Base-by-base conservation (phyloP, 2,113 vertebrate genomes). In the Psittacula cyanocephala region DNA sequence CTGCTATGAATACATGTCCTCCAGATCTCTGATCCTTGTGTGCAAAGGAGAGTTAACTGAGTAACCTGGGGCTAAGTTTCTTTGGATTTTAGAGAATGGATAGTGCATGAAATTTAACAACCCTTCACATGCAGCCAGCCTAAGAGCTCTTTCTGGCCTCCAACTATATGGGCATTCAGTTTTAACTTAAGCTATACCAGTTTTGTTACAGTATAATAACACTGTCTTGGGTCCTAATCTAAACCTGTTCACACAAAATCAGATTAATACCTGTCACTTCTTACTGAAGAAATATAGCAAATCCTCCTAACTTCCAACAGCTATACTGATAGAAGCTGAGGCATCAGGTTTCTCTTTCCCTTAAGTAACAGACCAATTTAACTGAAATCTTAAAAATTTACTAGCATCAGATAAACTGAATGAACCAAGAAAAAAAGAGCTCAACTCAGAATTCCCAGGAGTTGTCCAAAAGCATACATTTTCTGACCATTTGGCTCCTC, bases 191-290 rank as follows among this genome's bases (percentile, higher is more conserved):
- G 19, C 33, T 67, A 75, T 7, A 68, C 4, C 0, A 0, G 15
- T 68, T 94, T 80, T 71, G n/a, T 74, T 79, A 62, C 15, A 46
- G 18, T 60, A 7, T 49, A 82, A 27, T 78, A 70, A 60, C 67
- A 83, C 23, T 9, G 10, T 27, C 33, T 77, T 60, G n/a, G 31
- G 53, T 69, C 44, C 0, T 9, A 37, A 84, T 92, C 82, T 86
- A 95, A 93, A 92, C n/a, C 62, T 81, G 53, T 57, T 91, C 50
- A 76, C 63, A 81, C 23, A 68, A 93, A 86, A 84, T 79, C 69
- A 90, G 90, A 79, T 75, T 88, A 90, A 79, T 63, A 68, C 39
- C 60, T 88, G 57, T 47, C 69, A 37, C 76, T 71, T 91, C 65
- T 75, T 63, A 44, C 24, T 76, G 62, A 89, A 89, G 65, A n/a